phyloP scores from a whole-genome alignment of 2,797 vertebrate species.

The Fratercula arctica region DNA sequence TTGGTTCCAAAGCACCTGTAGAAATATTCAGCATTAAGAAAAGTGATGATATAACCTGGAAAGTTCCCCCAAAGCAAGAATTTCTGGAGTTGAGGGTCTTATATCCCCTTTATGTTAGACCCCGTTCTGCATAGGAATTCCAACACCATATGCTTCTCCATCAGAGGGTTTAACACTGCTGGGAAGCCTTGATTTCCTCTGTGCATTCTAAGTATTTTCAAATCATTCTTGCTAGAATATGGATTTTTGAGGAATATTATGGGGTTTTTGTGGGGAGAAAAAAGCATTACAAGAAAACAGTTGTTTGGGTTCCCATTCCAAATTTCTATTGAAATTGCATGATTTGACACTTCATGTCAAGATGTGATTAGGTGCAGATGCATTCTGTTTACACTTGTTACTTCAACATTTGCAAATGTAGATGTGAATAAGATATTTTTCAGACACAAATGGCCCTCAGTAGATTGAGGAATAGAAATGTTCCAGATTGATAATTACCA shows the following conservation, averaged over 20 bases:
- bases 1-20: neutral
- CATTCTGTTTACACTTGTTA: constrained; percentile 46
- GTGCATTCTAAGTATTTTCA: neutral
- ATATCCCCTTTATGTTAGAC: neutral
- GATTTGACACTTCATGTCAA: constrained; percentile 37
- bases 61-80: neutral
- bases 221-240: neutral
- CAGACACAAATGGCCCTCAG: constrained; percentile 42
- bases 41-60: neutral
- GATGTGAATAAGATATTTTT: constrained; percentile 7
- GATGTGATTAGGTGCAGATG: neutral
- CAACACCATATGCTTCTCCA: neutral
- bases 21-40: neutral
- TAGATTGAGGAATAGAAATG: constrained; percentile 36
- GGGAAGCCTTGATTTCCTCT: neutral
- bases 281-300: neutral
- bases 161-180: neutral
- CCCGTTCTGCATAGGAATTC: neutral
- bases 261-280: neutral
- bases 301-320: neutral
- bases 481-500: constrained; percentile 60
- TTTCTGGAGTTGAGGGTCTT: neutral
- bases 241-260: neutral
- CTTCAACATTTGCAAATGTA: constrained; percentile 60
- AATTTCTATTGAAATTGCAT: neutral